A percentile compares a stretch with the other conserved stretches of the same genome.
phyloP scores from a whole-genome alignment of 2,888 invertebrate species.

The Drosophila testacea region DNA sequence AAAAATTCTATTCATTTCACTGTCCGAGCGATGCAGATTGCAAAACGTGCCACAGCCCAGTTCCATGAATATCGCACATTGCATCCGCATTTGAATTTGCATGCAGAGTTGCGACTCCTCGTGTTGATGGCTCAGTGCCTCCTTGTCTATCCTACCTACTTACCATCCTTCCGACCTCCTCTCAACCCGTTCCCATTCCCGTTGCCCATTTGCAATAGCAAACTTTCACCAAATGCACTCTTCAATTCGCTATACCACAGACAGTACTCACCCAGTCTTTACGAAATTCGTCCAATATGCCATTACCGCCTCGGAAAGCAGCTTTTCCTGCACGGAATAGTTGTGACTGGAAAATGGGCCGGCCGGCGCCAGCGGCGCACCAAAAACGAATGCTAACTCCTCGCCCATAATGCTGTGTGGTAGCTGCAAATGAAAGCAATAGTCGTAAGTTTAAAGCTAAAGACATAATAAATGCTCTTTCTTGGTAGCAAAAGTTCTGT shows the following conservation, averaged over 20 bases:
- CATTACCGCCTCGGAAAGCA: slow-evolving; percentile 94
- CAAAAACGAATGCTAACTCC: slow-evolving; percentile 94
- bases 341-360: slow-evolving; percentile 89
- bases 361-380: slow-evolving; percentile 91
- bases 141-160: background rate
- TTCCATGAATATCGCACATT: slow-evolving; percentile 44
- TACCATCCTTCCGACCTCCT: background rate
- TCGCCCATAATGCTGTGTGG: slow-evolving; percentile 93
- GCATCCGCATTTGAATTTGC: slow-evolving; percentile 54
- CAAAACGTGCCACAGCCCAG: slow-evolving; percentile 66
- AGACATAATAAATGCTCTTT: slow-evolving; percentile 32
- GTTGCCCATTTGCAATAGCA: slow-evolving; percentile 39
- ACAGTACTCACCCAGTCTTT: slow-evolving; percentile 91
- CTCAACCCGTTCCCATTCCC: background rate
- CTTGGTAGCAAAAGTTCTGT: background rate
- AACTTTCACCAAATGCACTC: slow-evolving; percentile 71
- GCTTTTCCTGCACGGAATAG: slow-evolving; percentile 91
- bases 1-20: slow-evolving; percentile 81
- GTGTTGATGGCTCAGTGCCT: slow-evolving; percentile 46
- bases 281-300: slow-evolving; percentile 96
- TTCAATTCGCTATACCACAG: slow-evolving; percentile 48
- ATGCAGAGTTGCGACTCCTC: slow-evolving; percentile 63
- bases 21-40: slow-evolving; percentile 79
- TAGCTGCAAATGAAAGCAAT: slow-evolving; percentile 85
- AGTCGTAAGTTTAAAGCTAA: background rate